phyloP scores from a whole-genome alignment of 2,113 vertebrate genomes.

The Dermatemys mawii region DNA sequence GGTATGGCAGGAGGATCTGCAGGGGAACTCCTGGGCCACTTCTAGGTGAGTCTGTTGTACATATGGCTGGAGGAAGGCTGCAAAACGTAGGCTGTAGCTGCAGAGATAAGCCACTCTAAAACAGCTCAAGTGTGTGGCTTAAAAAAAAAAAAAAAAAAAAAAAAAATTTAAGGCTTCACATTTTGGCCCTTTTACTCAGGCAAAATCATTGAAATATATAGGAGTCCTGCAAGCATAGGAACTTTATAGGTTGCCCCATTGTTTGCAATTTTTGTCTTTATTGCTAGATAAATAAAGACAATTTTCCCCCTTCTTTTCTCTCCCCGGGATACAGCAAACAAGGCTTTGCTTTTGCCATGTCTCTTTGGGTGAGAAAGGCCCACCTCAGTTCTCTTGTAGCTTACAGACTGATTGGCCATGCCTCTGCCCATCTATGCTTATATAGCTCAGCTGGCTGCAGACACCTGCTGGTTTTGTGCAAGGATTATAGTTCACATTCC shows the following conservation, averaged over 20 bases:
- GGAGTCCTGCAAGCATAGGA: neutral
- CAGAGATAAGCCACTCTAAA: neutral
- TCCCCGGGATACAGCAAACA: neutral
- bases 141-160: too few relatives aligned
- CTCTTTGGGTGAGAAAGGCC: too few relatives aligned
- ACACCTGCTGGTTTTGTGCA: too few relatives aligned
- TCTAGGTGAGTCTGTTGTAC: neutral
- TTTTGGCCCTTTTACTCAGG: fast-evolving
- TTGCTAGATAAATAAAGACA: neutral
- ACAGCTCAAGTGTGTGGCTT: too few relatives aligned
- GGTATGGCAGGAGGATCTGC: neutral
- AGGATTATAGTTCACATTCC: too few relatives aligned
- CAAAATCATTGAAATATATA: neutral
- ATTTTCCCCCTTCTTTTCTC: neutral
- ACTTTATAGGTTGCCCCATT: neutral
- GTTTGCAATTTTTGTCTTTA: neutral
- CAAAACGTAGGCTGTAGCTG: neutral
- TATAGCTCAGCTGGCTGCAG: neutral
- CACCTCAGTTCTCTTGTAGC: too few relatives aligned
- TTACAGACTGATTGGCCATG: too few relatives aligned
- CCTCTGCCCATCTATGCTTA: neutral
- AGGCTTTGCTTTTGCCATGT: neutral
- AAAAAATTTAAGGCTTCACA: too few relatives aligned
- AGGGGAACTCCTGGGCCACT: neutral
- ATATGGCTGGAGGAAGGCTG: neutral